These are phyloP conservation scores for Amblyjoppa fuscipennis DNA, from an alignment of 2,888 invertebrate species.

Conservation along the genomic window DNA sequence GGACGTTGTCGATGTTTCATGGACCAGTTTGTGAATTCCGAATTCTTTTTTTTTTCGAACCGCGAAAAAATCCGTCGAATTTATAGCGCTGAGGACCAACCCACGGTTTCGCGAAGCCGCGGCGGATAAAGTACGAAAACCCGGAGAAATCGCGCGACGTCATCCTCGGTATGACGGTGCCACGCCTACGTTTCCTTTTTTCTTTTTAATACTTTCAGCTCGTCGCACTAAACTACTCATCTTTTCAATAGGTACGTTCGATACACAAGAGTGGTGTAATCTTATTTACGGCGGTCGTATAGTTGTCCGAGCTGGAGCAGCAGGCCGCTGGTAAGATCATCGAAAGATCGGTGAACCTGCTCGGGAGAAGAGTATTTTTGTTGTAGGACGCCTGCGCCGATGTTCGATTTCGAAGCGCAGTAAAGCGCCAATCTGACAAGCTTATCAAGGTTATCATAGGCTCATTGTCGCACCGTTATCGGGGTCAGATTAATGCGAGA, in stretches of 20 bases:
- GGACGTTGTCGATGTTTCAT: slow-evolving; percentile 25
- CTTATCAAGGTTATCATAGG: slow-evolving; percentile 42
- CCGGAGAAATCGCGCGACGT: slow-evolving; percentile 44
- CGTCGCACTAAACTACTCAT: slow-evolving; percentile 14
- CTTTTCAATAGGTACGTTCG: slow-evolving; percentile 28
- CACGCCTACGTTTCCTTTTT: slow-evolving; percentile 61
- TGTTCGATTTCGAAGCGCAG: background rate
- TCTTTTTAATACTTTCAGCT: slow-evolving; percentile 14
- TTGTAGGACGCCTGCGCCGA: background rate
- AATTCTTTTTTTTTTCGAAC: slow-evolving; percentile 17
- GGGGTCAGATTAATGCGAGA: slow-evolving; percentile 42
- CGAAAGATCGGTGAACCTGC: background rate
- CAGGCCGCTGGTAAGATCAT: slow-evolving; percentile 4
- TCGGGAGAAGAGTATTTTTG: background rate
- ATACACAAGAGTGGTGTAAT: slow-evolving; percentile 21
- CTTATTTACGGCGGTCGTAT: slow-evolving; percentile 23
- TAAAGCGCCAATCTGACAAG: slow-evolving; percentile 9
- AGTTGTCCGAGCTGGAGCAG: slow-evolving; percentile 13
- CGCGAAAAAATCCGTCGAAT: slow-evolving; percentile 55
- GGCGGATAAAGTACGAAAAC: slow-evolving; percentile 51
- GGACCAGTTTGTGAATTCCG: slow-evolving; percentile 32
- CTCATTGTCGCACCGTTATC: slow-evolving; percentile 40
- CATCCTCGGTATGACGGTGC: slow-evolving; percentile 65
- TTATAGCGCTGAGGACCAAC: slow-evolving; percentile 63
- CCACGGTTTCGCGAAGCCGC: slow-evolving; percentile 61